Conservation (phyloP, 1,140 invertebrate species). For the Eurosta solidaginis region DNA sequence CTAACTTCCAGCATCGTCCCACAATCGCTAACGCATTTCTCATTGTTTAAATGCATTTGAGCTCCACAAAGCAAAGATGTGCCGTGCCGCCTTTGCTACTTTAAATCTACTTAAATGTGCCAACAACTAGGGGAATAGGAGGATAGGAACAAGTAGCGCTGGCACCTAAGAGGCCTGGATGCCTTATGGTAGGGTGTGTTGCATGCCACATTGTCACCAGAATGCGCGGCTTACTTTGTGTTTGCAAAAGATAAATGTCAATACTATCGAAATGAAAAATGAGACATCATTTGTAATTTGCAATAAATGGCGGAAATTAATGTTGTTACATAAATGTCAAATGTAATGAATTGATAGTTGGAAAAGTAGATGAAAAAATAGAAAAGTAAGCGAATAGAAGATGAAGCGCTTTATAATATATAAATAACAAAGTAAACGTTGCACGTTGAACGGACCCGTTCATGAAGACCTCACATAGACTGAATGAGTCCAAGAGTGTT, state of each 20-base stretch:
- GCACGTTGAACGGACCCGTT: no score
- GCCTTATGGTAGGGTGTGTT: no score
- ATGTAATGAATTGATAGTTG: neutral
- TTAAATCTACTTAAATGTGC: neutral
- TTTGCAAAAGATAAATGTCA: no score
- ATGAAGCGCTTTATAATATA: no score
- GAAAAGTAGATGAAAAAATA: neutral
- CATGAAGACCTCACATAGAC: no score
- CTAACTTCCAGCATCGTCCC: neutral
- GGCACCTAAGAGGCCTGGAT: no score
- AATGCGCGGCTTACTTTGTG: neutral
- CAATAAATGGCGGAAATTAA: constrained; percentile 31
- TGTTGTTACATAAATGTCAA: constrained; percentile 20
- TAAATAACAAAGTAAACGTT: no score
- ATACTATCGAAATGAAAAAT: constrained; percentile 29
- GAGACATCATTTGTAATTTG: constrained; percentile 30
- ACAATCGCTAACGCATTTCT: neutral
- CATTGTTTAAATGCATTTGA: neutral
- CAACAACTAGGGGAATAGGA: no score
- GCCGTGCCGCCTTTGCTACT: neutral
- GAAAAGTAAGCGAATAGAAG: neutral
- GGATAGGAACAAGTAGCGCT: no score
- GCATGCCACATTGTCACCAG: neutral
- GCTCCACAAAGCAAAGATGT: neutral
- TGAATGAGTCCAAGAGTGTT: no score